These are phyloP conservation scores for Erebia aethiops DNA, from an alignment of 2,888 invertebrate genomes.

Conservation along the genomic window DNA sequence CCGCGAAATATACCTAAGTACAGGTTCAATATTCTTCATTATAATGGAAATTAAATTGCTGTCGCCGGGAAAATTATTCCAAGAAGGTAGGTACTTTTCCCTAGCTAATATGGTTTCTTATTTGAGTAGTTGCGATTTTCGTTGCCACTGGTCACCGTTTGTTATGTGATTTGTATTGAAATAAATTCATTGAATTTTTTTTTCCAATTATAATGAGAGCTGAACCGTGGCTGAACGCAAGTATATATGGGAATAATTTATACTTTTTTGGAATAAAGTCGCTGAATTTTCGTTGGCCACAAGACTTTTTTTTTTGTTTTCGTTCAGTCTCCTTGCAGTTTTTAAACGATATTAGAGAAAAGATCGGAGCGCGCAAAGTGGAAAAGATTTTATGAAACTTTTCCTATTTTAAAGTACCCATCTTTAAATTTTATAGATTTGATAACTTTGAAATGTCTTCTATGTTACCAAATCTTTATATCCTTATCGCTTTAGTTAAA, in stretches of 20 bases:
- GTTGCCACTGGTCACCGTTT: background rate
- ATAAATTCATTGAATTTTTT: no score
- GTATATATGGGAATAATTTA: background rate
- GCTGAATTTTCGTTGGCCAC: background rate
- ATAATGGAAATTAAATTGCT: no score
- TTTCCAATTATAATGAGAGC: no score
- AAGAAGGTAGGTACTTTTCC: background rate
- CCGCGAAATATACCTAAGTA: no score
- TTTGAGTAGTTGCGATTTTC: background rate
- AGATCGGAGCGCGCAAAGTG: background rate
- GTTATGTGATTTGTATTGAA: no score
- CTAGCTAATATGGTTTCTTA: background rate
- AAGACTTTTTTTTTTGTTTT: background rate
- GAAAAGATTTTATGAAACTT: constrained; percentile 2
- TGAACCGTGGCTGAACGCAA: no score
- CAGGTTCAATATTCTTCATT: no score
- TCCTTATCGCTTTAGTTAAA: constrained; percentile 3
- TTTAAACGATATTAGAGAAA: constrained; percentile 1
- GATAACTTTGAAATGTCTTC: background rate
- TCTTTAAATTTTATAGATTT: constrained; percentile 12
- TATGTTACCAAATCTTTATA: background rate
- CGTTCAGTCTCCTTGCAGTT: background rate
- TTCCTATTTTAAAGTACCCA: constrained; percentile 2
- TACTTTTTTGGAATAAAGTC: background rate
- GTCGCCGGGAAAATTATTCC: no score